These are phyloP conservation scores for Squalus acanthias DNA, from an alignment of 2,797 vertebrate genomes.

Conservation along the genomic window DNA sequence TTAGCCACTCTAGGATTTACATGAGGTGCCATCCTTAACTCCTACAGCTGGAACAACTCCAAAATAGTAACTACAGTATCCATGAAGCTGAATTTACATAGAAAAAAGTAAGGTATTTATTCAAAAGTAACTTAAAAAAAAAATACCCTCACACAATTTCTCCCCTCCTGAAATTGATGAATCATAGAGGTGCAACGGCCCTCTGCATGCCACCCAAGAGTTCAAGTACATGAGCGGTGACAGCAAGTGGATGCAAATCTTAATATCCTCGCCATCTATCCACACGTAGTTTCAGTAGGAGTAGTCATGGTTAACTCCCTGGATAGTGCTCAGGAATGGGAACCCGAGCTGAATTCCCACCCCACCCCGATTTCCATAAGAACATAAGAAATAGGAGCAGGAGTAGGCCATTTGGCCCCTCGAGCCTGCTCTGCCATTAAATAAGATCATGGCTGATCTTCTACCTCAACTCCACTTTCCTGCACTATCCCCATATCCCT, in stretches of 20 bases:
- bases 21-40: not conserved
- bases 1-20: not conserved
- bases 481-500: no score
- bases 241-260: not conserved
- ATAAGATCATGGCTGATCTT: no score
- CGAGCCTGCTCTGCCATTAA: no score
- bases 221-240: not conserved
- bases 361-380: not conserved
- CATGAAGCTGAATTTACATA: not conserved
- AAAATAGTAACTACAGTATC: not conserved
- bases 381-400: no score
- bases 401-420: no score
- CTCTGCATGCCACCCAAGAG: not conserved
- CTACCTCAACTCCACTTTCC: no score
- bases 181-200: not conserved
- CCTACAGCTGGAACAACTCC: not conserved
- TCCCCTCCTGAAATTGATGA: no score
- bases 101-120: not conserved
- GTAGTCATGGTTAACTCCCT: not conserved
- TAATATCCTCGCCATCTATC: not conserved
- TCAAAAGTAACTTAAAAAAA: not conserved
- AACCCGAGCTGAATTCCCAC: not conserved
- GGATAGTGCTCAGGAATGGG: not conserved
- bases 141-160: no score
- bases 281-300: not conserved